Percentiles rank a stretch among this genome's conserved stretches.
Evolutionary conservation across 1,140 invertebrate genomes (phyloP).

Genomic region (Aphelenchoides avenae): DNA sequence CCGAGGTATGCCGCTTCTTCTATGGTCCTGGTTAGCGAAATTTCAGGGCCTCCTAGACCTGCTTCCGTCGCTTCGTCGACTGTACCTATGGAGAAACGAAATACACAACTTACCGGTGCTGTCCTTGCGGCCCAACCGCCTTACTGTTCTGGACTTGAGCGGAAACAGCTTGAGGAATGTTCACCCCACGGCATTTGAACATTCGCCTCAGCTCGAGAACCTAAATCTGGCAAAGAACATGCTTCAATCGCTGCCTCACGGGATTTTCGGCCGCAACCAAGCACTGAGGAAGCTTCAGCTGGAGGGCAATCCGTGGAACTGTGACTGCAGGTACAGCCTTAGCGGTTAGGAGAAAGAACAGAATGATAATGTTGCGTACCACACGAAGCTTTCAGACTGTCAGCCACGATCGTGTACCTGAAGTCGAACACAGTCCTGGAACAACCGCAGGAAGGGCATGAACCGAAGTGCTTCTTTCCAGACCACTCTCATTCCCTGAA

Average conservation of each 20-base stretch:
- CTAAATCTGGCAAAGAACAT: conserved; percentile 35
- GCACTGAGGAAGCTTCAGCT: conserved; percentile 26
- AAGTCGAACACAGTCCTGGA: conserved; percentile 1
- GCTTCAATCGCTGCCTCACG: conserved; percentile 31
- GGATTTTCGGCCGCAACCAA: conserved; percentile 29
- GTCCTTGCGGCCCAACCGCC: conserved; percentile 4
- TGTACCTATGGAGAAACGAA: conserved; percentile 38
- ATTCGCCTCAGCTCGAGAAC: conserved; percentile 24
- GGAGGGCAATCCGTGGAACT: conserved; percentile 41
- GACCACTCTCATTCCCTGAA: no score
- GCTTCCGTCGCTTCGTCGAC: conserved; percentile 29
- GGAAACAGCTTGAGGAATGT: conserved; percentile 30
- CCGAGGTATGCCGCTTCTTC: conserved; percentile 15
- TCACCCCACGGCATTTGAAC: conserved; percentile 22
- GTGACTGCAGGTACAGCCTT: conserved; percentile 40
- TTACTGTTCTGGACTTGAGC: conserved; percentile 35
- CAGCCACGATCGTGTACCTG: neutral
- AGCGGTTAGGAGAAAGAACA: conserved; percentile 15
- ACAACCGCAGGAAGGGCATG: neutral
- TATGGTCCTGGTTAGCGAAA: conserved; percentile 7
- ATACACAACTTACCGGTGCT: conserved; percentile 31
- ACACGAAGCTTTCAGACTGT: conserved; percentile 8
- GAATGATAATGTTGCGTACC: neutral
- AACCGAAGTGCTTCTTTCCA: neutral
- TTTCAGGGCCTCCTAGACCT: conserved; percentile 39